phyloP scores from a whole-genome alignment of 2,113 vertebrate species.

The Mobula hypostoma region DNA sequence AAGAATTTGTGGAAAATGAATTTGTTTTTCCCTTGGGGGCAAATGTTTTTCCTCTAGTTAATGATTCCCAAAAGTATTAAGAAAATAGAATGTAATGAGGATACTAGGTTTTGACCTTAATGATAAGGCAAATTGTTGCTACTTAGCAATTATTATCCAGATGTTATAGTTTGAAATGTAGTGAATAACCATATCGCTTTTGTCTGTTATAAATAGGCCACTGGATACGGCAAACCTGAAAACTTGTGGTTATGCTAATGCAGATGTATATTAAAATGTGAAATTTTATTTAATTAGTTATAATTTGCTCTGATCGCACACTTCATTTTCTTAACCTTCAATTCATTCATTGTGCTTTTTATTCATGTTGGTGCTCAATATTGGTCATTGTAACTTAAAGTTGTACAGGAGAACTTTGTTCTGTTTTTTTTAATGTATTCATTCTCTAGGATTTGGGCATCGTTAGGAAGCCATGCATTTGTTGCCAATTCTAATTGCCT shows the following conservation, averaged over 20 bases:
- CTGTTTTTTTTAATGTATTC: no score
- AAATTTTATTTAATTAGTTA: background rate
- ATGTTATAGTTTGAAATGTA: background rate
- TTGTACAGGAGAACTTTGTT: background rate
- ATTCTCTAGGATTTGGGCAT: no score
- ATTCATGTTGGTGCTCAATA: background rate
- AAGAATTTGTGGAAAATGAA: background rate
- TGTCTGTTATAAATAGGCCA: background rate
- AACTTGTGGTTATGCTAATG: background rate
- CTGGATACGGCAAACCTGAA: background rate
- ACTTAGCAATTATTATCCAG: background rate
- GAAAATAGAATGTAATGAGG: background rate
- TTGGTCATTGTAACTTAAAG: background rate
- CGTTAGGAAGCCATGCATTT: no score
- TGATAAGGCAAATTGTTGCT: background rate
- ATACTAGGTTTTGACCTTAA: background rate
- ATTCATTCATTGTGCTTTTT: background rate
- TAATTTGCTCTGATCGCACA: background rate
- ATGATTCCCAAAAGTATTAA: conserved; percentile 3
- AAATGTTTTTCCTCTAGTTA: background rate
- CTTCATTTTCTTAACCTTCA: background rate
- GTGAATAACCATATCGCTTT: background rate
- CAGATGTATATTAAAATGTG: background rate
- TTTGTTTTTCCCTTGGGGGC: background rate
- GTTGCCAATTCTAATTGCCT: no score